Conservation (phyloP, 2,797 vertebrate species). For the Myotis planiceps region DNA sequence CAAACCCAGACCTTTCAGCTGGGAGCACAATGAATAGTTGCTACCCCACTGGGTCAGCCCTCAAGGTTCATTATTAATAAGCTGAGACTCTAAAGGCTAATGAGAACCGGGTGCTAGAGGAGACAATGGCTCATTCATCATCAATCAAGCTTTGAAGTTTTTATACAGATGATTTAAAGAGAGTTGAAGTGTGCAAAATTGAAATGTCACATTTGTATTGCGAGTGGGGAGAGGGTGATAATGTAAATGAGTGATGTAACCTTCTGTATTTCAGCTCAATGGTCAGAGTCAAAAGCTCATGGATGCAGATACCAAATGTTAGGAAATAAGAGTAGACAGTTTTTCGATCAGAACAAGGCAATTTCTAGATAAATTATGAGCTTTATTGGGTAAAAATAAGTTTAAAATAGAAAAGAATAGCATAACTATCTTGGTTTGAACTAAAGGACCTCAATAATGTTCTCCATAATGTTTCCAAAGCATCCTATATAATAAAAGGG, state of each 20-base stretch:
- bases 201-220: conserved; percentile 90
- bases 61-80: conserved; percentile 87
- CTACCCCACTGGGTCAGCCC: conserved; percentile 83
- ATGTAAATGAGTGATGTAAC: conserved; percentile 89
- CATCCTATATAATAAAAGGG: too few species aligned
- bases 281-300: conserved; percentile 85
- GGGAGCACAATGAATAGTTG: conserved; percentile 80
- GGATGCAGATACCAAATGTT: conserved; percentile 78
- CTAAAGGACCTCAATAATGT: conserved; percentile 36
- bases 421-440: conserved; percentile 75
- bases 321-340: conserved; percentile 64
- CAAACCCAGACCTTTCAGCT: conserved; percentile 78
- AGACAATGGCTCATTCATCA: conserved; percentile 89
- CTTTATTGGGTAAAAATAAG: conserved; percentile 80
- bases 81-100: conserved; percentile 85
- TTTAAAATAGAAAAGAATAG: conserved; percentile 68
- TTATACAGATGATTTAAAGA: conserved; percentile 89
- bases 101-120: conserved; percentile 84
- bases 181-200: conserved; percentile 88
- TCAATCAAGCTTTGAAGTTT: conserved; percentile 88
- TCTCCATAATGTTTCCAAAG: neutral
- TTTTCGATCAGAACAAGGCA: conserved; percentile 78
- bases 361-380: conserved; percentile 83
- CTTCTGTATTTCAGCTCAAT: conserved; percentile 86
- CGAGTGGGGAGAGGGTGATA: conserved; percentile 83